Evolutionary conservation across 2,888 invertebrate species (phyloP), one percentile per base, ranked within the genome.

Genomic region (Deilephila porcellus): DNA sequence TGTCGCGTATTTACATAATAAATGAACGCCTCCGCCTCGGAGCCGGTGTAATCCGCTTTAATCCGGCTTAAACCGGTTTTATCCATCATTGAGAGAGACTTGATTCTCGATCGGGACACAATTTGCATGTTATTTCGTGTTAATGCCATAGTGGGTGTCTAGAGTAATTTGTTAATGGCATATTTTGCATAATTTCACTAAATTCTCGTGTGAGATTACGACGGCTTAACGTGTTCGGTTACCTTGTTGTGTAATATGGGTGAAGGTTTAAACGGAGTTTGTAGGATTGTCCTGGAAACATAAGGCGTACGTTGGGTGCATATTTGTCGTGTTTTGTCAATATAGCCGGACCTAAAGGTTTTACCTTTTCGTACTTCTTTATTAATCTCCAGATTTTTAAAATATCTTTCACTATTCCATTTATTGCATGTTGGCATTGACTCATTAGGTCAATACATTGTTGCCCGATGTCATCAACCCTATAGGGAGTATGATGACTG

Each of bases 1-100:
- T 93, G 93, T 94, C 92, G 90, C 87, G 92, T 93, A 94, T 94
- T 94, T 93, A 93, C 93, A 93, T 94, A 93, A 93, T 94, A 93
- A 93, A 94, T 93, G 93, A 93, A 91, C 90, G 91, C 89, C 91
- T 91, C 88, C 86, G 88, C 90, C 89, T 90, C 90, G 91, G 85
- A 89, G 89, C 88, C 82, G 83, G 83, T 82, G 84, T 86, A 86
- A 86, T 84, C 86, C 80, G 88, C 89, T 86, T 89, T 91, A 87
- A 90, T 83, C 89, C 87, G 85, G 88, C 87, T 91, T 89, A 89
- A 90, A 89, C 90, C 87, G 89, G 88, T 91, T 93, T 93, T 93
- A 93, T 91, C 92, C 91, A 91, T 92, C 93, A 92, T 92, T 92
- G 93, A 91, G 91, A 87, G 86, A 88, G 92, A 91, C 93, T 93